phyloP scores from a whole-genome alignment of 2,113 vertebrate genomes.

The Pelvicachromis taeniatus region DNA sequence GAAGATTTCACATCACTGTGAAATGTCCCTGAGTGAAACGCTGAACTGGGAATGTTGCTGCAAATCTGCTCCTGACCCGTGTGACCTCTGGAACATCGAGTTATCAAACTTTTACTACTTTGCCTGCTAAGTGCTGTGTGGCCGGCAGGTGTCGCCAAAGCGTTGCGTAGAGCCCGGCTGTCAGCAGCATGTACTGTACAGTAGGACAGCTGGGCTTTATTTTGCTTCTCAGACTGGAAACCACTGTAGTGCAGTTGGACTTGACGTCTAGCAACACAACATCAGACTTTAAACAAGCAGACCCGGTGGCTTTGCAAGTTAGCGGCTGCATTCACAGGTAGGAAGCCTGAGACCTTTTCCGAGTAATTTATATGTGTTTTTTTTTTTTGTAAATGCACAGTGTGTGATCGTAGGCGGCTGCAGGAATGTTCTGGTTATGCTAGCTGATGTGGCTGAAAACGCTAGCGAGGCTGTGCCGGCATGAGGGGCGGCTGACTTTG shows the following conservation, averaged over 20 bases:
- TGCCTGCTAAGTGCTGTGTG: neutral
- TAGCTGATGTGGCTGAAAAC: conserved; percentile 16
- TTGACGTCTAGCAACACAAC: conserved; percentile 54
- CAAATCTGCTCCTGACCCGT: neutral
- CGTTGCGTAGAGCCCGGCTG: neutral
- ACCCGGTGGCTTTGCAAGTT: conserved; percentile 11
- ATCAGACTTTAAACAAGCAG: conserved; percentile 29
- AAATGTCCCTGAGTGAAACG: neutral
- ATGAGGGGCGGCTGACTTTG: conserved; percentile 17
- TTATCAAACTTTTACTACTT: neutral
- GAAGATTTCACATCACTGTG: neutral
- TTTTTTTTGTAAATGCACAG: neutral
- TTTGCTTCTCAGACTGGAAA: conserved; percentile 46
- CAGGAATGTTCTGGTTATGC: neutral
- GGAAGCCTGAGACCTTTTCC: neutral
- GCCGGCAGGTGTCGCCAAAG: conserved; percentile 60
- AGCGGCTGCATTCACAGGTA: conserved; percentile 45
- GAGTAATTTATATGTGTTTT: neutral
- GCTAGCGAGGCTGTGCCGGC: conserved; percentile 22
- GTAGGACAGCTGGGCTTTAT: conserved; percentile 45
- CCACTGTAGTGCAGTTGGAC: conserved; percentile 57
- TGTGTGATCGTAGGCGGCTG: conserved; percentile 5
- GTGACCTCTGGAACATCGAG: neutral
- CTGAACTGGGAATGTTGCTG: neutral
- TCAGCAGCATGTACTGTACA: conserved; percentile 21